Evolutionary conservation across 2,888 invertebrate genomes (phyloP).

Genomic region (Oligia strigilis): DNA sequence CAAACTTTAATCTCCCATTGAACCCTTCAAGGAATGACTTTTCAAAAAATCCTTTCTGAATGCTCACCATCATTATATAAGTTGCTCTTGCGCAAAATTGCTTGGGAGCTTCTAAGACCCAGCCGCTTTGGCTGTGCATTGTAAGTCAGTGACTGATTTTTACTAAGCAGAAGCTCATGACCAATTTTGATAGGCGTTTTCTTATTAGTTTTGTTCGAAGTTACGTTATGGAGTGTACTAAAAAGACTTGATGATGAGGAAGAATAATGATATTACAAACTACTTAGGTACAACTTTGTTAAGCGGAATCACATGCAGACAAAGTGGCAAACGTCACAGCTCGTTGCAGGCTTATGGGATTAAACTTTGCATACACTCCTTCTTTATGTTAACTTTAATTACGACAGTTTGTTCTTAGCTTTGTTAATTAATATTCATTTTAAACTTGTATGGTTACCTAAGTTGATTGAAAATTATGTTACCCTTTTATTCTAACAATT

Average conservation of each 20-base stretch:
- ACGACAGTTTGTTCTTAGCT: conserved; percentile 20
- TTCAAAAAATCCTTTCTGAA: too few species aligned
- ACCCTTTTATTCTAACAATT: conserved; percentile 1
- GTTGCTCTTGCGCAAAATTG: neutral
- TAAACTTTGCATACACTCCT: conserved; percentile 31
- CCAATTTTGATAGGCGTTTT: neutral
- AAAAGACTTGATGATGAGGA: neutral
- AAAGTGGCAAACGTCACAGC: conserved; percentile 17
- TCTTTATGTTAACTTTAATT: conserved; percentile 27
- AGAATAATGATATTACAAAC: conserved; percentile 18
- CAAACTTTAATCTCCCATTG: too few species aligned
- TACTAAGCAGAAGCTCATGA: neutral
- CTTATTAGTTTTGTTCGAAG: neutral
- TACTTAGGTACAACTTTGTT: conserved; percentile 10
- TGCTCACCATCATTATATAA: too few species aligned
- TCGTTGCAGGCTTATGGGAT: conserved; percentile 24
- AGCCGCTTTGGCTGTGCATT: neutral
- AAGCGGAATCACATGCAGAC: neutral
- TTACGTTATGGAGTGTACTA: neutral
- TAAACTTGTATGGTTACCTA: neutral
- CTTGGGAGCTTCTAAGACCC: neutral
- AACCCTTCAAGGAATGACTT: too few species aligned
- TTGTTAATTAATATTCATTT: conserved; percentile 8
- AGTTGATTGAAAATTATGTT: conserved; percentile 15
- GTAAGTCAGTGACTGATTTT: neutral